Evolutionary conservation across 1,140 invertebrate species (phyloP), one percentile per base, ranked within the genome.

Genomic region (Ladona fulva): DNA sequence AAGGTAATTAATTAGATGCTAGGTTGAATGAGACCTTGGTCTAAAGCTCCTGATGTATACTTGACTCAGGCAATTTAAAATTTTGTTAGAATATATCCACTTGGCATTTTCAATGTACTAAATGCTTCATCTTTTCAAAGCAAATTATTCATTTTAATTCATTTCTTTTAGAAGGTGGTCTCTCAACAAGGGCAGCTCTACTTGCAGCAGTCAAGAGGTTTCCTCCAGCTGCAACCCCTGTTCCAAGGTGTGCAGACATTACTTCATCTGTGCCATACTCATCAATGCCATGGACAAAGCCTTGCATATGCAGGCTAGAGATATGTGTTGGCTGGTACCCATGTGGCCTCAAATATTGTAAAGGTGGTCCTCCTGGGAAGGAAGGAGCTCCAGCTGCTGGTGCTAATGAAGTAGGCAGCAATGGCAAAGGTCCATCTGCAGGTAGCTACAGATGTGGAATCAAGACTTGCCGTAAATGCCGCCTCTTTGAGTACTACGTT

Each of bases 311-410:
- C 83, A 90, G 90, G 19, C 87, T 95, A 79, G 91, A 97, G 86
- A 88, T 96, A 78, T 97, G 95, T 85, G 92, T 93, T 42, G 90
- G 90, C 42, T 91, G 93, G 93, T 97, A 97, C 86, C 96, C 95
- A 0, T 98, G 96, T 86, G 94, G 94, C 16, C 86, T 97, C 6
- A 97, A 97, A 84, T 97, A 96, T 85, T 98, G 96, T 84, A 94
- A 95, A 82, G 93, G 93, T 16, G 52, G 52, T 3, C 16, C 52
- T 19, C 89, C 89, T 81, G 76, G 76, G n/a, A 77, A 77, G 25
- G 52, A 66, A 16, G 52, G 52, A 12, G 52, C 16, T 22, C 52
- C 52, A 16, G 16, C 52, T 22, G 52, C 52, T 16, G 52, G 52
- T 19, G 16, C 52, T 22, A 66, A 66, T 66, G 52, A 66, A 22